A percentile compares a stretch with the other conserved stretches of the same genome.
These are phyloP conservation scores for Tanytarsus gracilentus DNA, from an alignment of 2,888 invertebrate species.

Conservation along the genomic window DNA sequence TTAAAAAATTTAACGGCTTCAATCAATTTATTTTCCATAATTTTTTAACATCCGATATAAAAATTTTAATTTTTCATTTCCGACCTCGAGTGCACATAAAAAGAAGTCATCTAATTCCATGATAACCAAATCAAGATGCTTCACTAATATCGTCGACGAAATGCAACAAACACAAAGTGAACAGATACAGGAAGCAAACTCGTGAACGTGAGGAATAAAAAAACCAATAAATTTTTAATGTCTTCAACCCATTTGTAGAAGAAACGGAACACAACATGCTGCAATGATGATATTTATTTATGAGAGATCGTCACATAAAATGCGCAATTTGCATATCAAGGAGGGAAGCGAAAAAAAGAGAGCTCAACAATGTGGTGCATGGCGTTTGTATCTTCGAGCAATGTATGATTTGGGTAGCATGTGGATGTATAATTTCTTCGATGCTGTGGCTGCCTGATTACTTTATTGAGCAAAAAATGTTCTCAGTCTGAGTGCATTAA, in stretches of 20 bases:
- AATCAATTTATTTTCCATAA: too few species aligned
- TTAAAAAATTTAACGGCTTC: too few species aligned
- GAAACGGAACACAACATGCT: not conserved
- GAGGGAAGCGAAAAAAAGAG: not conserved
- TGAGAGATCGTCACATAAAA: constrained; percentile 15
- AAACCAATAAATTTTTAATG: constrained; percentile 15
- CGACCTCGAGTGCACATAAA: not conserved
- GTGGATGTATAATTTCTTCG: constrained; percentile 1
- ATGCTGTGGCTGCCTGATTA: too few species aligned
- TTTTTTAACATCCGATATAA: too few species aligned
- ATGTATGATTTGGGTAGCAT: not conserved
- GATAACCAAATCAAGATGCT: too few species aligned
- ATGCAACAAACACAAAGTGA: too few species aligned
- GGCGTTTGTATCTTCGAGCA: not conserved
- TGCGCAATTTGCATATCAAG: constrained; percentile 16
- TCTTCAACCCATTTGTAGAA: constrained; percentile 8
- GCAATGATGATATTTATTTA: constrained; percentile 13
- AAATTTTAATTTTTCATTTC: too few species aligned
- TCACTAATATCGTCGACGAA: too few species aligned
- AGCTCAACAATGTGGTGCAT: constrained; percentile 8
- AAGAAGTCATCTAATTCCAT: not conserved
- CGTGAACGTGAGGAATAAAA: constrained; percentile 8
- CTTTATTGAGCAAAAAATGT: constrained; percentile 12
- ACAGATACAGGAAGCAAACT: not conserved
- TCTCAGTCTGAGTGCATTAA: too few species aligned